phyloP scores from a whole-genome alignment of 2,888 invertebrate species.

The Meteorus colon region DNA sequence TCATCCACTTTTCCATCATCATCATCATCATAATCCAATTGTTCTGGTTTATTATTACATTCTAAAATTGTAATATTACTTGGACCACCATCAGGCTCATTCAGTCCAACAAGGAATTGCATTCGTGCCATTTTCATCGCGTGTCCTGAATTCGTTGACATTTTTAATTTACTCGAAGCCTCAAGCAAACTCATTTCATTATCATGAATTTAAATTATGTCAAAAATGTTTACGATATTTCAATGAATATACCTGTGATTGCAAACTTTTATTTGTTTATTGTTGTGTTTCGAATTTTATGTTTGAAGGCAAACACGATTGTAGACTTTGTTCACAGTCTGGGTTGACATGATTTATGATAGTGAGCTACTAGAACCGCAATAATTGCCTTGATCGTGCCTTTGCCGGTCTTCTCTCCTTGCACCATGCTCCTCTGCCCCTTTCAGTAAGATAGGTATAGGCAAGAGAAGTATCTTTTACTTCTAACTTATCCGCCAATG shows the following conservation, averaged over 20 bases:
- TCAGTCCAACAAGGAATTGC: constrained; percentile 32
- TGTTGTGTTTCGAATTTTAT: neutral
- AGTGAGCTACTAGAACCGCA: constrained; percentile 56
- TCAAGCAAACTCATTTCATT: constrained; percentile 24
- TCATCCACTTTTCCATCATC: neutral
- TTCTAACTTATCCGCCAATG: constrained; percentile 4
- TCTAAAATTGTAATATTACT: neutral
- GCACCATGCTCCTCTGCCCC: neutral
- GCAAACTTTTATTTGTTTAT: neutral
- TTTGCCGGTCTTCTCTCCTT: constrained; percentile 8
- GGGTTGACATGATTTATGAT: constrained; percentile 61
- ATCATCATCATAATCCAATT: constrained; percentile 19
- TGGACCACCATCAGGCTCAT: constrained; percentile 6
- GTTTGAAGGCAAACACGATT: constrained; percentile 19
- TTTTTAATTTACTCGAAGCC: constrained; percentile 23
- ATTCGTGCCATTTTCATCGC: constrained; percentile 26
- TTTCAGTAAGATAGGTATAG: neutral
- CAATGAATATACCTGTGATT: neutral
- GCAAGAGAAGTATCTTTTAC: neutral
- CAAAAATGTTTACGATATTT: neutral
- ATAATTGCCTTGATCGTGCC: constrained; percentile 35
- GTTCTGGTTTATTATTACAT: constrained; percentile 1
- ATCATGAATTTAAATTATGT: neutral
- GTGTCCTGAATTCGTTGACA: constrained; percentile 15
- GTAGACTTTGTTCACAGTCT: constrained; percentile 8